Percentiles rank a stretch among this genome's conserved stretches.
Evolutionary conservation across 2,113 vertebrate genomes (phyloP).

Genomic region (Ardeotis arabs): DNA sequence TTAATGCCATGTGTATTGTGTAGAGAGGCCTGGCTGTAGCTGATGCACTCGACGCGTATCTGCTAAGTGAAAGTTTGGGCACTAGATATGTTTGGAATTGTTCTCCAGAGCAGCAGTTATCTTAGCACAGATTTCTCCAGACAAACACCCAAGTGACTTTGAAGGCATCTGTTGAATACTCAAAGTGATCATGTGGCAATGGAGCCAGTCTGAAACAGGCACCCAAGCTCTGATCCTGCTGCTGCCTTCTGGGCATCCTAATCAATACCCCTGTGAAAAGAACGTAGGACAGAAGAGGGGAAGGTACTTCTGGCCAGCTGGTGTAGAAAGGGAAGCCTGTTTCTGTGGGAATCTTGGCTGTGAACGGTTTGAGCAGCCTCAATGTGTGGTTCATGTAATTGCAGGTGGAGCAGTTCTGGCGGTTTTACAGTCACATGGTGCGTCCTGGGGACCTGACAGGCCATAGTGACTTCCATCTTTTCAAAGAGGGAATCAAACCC

Average conservation of each 20-base stretch:
- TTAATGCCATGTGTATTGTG: neutral
- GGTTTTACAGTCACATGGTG: constrained; percentile 88
- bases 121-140: neutral
- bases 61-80: neutral
- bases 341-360: neutral
- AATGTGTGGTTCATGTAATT: neutral
- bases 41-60: neutral
- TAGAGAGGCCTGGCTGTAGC: neutral
- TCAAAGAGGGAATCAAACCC: constrained; percentile 87
- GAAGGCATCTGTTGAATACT: neutral
- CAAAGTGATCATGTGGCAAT: neutral
- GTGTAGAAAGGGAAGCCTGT: neutral
- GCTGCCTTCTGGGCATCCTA: neutral
- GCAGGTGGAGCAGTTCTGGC: constrained; percentile 87
- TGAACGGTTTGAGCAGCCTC: neutral
- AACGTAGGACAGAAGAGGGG: neutral
- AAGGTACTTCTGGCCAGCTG: neutral
- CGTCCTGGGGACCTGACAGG: constrained; percentile 86
- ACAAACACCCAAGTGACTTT: neutral
- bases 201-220: neutral
- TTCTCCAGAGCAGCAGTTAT: neutral
- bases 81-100: neutral
- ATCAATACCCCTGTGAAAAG: neutral
- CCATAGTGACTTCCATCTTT: constrained; percentile 87
- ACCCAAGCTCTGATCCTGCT: neutral